Conservation (phyloP, 2,797 vertebrate genomes). For the Vipera ursinii region DNA sequence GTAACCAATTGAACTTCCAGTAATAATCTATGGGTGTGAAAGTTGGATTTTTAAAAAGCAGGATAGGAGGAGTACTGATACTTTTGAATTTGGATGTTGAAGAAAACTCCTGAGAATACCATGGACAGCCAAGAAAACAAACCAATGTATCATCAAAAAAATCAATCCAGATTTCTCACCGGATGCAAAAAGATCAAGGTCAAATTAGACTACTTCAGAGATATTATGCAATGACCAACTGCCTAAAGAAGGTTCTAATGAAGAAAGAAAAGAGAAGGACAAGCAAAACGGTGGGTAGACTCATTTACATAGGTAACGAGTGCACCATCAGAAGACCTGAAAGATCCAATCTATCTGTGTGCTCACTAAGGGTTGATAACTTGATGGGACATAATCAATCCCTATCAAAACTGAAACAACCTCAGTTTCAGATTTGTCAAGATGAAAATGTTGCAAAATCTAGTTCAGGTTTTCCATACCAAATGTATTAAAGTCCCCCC, state of each 20-base stretch:
- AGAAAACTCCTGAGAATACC: background rate
- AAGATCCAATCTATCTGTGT: background rate
- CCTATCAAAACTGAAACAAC: conserved; percentile 5
- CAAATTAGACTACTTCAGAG: background rate
- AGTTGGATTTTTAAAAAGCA: background rate
- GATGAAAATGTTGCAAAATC: conserved; percentile 10
- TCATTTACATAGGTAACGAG: background rate
- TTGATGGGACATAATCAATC: background rate
- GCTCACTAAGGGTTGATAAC: background rate
- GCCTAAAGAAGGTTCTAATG: background rate
- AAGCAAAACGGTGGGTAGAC: background rate
- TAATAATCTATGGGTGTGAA: background rate
- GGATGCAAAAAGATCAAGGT: background rate
- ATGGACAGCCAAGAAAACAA: background rate
- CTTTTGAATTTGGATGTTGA: background rate
- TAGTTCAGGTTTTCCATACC: conserved; percentile 19
- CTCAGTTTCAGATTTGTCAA: background rate
- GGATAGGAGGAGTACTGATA: background rate
- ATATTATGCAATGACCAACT: background rate
- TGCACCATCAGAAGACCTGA: background rate
- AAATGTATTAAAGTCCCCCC: conserved; percentile 22
- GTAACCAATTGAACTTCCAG: background rate
- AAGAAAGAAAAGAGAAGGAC: background rate
- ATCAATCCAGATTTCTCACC: background rate
- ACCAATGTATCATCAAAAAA: background rate